Conservation (phyloP, 2,888 invertebrate genomes). For the Drosophila gaucha region DNA sequence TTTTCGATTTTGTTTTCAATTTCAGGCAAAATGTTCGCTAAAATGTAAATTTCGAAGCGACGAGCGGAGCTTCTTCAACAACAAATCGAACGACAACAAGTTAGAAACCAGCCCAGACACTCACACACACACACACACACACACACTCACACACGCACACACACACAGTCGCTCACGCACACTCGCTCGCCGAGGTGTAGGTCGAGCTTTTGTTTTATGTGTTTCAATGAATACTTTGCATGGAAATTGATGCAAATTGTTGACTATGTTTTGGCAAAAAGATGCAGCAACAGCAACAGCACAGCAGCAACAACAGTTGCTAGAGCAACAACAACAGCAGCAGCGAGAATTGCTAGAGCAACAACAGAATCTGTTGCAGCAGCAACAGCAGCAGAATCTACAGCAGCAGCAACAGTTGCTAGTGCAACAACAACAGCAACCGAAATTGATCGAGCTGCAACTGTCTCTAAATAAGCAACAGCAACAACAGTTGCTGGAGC, state of each 20-base stretch:
- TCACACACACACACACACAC: not conserved
- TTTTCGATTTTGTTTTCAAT: slow-evolving; percentile 18
- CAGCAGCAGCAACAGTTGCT: slow-evolving; percentile 11
- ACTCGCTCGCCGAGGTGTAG: slow-evolving; percentile 27
- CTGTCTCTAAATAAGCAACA: no score
- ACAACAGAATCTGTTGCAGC: not conserved
- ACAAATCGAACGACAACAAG: slow-evolving; percentile 45
- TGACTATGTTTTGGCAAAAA: slow-evolving; percentile 68
- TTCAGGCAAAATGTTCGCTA: slow-evolving; percentile 46
- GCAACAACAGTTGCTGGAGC: slow-evolving; percentile 1
- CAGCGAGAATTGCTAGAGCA: no score
- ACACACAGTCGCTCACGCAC: not conserved
- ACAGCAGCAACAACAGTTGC: slow-evolving; percentile 27
- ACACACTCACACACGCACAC: slow-evolving; percentile 2
- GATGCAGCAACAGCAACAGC: slow-evolving; percentile 41
- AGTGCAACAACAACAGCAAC: not conserved
- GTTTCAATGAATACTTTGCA: slow-evolving; percentile 36
- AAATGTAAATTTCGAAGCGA: slow-evolving; percentile 57
- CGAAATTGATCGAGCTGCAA: not conserved
- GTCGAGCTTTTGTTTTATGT: slow-evolving; percentile 20
- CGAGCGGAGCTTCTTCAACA: slow-evolving; percentile 33
- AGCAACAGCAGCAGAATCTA: slow-evolving; percentile 8
- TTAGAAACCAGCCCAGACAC: slow-evolving; percentile 42
- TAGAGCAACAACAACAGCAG: slow-evolving; percentile 22
- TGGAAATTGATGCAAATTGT: slow-evolving; percentile 20